These are phyloP conservation scores for Botia kubotai DNA, from an alignment of 2,797 vertebrate species.

Conservation along the genomic window DNA sequence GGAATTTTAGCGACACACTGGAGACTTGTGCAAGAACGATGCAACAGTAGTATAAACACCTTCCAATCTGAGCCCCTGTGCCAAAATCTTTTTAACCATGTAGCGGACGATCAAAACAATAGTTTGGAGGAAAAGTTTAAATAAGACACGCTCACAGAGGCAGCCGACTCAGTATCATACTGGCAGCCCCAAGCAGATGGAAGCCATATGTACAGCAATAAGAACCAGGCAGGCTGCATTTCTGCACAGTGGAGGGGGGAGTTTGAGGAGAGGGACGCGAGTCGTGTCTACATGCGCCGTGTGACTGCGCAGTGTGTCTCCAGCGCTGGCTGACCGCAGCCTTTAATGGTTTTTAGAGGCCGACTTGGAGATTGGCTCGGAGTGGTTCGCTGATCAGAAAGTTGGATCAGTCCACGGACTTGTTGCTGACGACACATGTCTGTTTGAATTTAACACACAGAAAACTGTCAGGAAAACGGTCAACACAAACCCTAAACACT, in stretches of 20 bases:
- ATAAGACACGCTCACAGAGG: conserved; percentile 60
- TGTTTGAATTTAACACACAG: conserved; percentile 59
- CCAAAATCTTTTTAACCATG: conserved; percentile 38
- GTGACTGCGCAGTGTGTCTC: conserved; percentile 38
- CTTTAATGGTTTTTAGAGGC: conserved; percentile 65
- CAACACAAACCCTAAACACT: conserved; percentile 41
- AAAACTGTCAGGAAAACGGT: conserved; percentile 39
- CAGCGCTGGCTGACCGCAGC: conserved; percentile 60
- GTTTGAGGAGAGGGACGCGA: conserved; percentile 29
- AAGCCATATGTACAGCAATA: conserved; percentile 74
- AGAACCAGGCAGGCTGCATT: conserved; percentile 51
- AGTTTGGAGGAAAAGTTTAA: conserved; percentile 68
- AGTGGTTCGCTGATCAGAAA: conserved; percentile 55
- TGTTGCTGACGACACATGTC: conserved; percentile 48
- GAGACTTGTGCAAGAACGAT: conserved; percentile 30
- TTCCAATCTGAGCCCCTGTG: conserved; percentile 3
- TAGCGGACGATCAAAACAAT: conserved; percentile 14
- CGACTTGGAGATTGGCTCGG: conserved; percentile 53
- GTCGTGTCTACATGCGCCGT: conserved; percentile 40
- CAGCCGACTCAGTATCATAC: conserved; percentile 61
- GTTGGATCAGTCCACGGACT: conserved; percentile 35
- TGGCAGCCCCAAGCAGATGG: conserved; percentile 78
- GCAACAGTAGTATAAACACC: conserved; percentile 19
- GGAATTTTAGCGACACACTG: conserved; percentile 40
- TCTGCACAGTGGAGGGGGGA: background rate